A percentile compares a stretch with the other conserved stretches of the same genome.
Evolutionary conservation across 1,140 invertebrate species (phyloP).

Genomic region (Listronotus bonariensis): DNA sequence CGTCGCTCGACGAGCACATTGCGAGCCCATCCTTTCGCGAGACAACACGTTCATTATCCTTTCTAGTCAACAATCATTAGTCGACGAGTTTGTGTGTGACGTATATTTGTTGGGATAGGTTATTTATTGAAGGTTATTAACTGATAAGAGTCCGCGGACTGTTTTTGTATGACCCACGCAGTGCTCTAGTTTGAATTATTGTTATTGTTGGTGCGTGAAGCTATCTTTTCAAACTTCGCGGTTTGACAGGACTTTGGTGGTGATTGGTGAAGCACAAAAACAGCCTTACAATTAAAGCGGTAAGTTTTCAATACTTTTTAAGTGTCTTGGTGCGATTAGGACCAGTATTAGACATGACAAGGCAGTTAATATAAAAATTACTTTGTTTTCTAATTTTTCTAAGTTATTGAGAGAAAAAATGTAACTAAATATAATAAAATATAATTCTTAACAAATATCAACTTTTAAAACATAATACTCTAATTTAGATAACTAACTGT

Average conservation of each 20-base stretch:
- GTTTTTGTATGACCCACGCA: constrained; percentile 16
- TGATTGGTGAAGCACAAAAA: constrained; percentile 7
- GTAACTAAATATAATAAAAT: no score
- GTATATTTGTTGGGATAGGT: constrained; percentile 18
- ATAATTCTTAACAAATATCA: no score
- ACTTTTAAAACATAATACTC: no score
- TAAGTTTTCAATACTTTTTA: constrained; percentile 18
- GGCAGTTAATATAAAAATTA: no score
- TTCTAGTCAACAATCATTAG: not conserved
- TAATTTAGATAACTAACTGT: no score
- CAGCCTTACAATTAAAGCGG: constrained; percentile 42
- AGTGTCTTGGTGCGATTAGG: no score
- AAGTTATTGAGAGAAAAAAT: no score
- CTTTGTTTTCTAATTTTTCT: no score
- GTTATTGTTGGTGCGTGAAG: constrained; percentile 11
- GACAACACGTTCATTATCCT: constrained; percentile 6
- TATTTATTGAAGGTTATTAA: constrained; percentile 19
- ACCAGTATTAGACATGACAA: no score
- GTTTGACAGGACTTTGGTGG: constrained; percentile 18
- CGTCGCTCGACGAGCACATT: constrained; percentile 17
- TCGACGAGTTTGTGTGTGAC: constrained; percentile 1
- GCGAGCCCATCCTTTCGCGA: constrained; percentile 11
- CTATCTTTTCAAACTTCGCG: constrained; percentile 22
- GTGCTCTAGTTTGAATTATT: constrained; percentile 12
- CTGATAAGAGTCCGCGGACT: constrained; percentile 4